phyloP scores from a whole-genome alignment of 1,140 invertebrate genomes.

The Danaus plexippus region DNA sequence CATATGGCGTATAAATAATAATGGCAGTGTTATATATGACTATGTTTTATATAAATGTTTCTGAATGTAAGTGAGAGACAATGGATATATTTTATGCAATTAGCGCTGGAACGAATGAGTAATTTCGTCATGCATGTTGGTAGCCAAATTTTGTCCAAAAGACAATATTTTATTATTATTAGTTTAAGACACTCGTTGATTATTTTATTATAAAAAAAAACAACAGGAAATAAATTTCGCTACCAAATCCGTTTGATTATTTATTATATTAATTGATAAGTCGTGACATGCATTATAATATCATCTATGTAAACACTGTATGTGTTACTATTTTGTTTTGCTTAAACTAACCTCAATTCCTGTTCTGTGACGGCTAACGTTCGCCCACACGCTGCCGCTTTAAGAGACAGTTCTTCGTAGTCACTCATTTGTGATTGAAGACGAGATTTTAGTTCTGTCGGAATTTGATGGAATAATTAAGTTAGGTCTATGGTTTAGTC shows the following conservation, averaged over 20 bases:
- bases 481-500: too few relatives aligned
- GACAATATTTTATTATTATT: conserved; percentile 6
- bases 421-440: conserved; percentile 44
- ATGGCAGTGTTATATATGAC: conserved; percentile 4
- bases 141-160: conserved; percentile 10
- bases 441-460: conserved; percentile 52
- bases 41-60: not conserved
- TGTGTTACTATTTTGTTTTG: too few relatives aligned
- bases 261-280: too few relatives aligned
- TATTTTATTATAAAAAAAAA: conserved; percentile 6
- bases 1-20: conserved; percentile 12
- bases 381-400: conserved; percentile 49
- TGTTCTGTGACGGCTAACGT: conserved; percentile 59
- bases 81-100: conserved; percentile 5
- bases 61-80: conserved; percentile 1
- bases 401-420: conserved; percentile 39
- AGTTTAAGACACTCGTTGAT: conserved; percentile 11
- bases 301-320: too few relatives aligned
- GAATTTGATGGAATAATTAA: too few relatives aligned
- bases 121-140: conserved; percentile 8
- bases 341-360: conserved; percentile 44
- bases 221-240: conserved; percentile 40
- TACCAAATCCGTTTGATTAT: conserved; percentile 45
- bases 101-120: conserved; percentile 3
- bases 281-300: too few relatives aligned